Conservation (phyloP, 1,140 invertebrate species). For the Drosophila oshimai region DNA sequence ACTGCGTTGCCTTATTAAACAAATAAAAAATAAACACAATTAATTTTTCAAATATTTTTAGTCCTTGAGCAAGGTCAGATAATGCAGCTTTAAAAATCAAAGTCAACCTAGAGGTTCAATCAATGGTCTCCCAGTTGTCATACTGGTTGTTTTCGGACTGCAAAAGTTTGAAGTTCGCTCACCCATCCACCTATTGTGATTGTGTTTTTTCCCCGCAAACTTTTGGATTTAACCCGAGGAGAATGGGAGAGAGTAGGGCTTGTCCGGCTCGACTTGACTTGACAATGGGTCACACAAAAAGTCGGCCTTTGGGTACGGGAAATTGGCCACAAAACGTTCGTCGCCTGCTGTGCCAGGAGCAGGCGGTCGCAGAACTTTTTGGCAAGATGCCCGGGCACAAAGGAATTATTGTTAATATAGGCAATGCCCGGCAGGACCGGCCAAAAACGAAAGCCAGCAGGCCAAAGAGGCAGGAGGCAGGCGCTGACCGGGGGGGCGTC, state of each 20-base stretch:
- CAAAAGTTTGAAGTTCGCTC: background rate
- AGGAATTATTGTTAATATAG: slow-evolving; percentile 78
- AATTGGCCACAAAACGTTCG: slow-evolving; percentile 78
- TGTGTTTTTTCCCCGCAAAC: background rate
- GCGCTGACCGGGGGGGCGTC: slow-evolving; percentile 13
- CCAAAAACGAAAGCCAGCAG: slow-evolving; percentile 21
- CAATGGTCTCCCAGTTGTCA: background rate
- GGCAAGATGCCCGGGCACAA: slow-evolving; percentile 69
- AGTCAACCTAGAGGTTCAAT: background rate
- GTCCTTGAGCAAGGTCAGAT: background rate
- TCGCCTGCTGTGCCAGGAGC: slow-evolving; percentile 60
- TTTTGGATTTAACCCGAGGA: slow-evolving; percentile 40
- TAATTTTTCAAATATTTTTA: background rate
- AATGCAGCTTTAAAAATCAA: background rate
- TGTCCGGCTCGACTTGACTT: slow-evolving; percentile 56
- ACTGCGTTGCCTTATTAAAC: too few relatives aligned
- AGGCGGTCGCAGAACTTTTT: slow-evolving; percentile 49
- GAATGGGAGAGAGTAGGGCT: background rate
- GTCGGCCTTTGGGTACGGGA: slow-evolving; percentile 43
- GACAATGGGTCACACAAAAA: slow-evolving; percentile 66
- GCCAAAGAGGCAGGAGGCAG: slow-evolving; percentile 1
- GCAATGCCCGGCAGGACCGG: slow-evolving; percentile 47
- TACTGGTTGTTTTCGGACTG: background rate
- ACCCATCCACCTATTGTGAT: background rate
- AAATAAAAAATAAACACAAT: too few relatives aligned